Base-by-base conservation (phyloP, 2,113 vertebrate genomes). In the Bungarus multicinctus region DNA sequence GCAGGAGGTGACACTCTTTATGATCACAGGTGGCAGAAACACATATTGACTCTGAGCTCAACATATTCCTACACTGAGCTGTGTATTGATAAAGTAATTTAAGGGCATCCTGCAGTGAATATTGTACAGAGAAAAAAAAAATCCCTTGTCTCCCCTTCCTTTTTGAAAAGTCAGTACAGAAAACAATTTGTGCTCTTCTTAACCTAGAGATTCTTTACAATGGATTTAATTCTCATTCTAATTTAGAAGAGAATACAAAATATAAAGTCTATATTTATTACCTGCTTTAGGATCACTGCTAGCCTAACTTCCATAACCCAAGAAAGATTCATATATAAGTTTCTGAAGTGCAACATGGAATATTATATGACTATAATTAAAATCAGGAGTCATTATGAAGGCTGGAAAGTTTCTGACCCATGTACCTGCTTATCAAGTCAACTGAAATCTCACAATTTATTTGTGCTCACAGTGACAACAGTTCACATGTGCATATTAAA, bases 11-110 rank as follows among this genome's bases (percentile, higher is more conserved):
- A 90, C 55, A 58, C 89, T 64, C 58, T 50, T 45, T 90, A 64
- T 50, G 89, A 90, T 69, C 89, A 90, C 43, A 69, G 58, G 58
- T 90, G 89, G 89, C 58, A 69, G 45, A 69, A 90, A 52, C 89
- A 90, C 27, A 90, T 90, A 90, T 90, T 60, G 57, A 90, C 58
- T 90, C 89, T 90, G 27, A 69, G 89, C 58, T 64, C 58, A 69
- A n/a, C 39, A 16, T 90, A 69, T 64, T 58, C 39, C 89, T 64
- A 50, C 45, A 60, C 58, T 34, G 58, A 90, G 89, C 43, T 34
- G 58, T 50, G 58, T 90, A 69, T 90, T 69, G 58, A n/a, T 69
- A 90, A 69, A 64, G 25, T 69, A 90, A 90, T 69, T 90, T 47
- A 90, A 69, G 43, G 25, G 58, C 58, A 90, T 50, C 89, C 58